A percentile compares a stretch with the other conserved stretches of the same genome.
phyloP scores from a whole-genome alignment of 37 sponge, comb jelly and placozoan genomes.

The Axinella damicornis region DNA sequence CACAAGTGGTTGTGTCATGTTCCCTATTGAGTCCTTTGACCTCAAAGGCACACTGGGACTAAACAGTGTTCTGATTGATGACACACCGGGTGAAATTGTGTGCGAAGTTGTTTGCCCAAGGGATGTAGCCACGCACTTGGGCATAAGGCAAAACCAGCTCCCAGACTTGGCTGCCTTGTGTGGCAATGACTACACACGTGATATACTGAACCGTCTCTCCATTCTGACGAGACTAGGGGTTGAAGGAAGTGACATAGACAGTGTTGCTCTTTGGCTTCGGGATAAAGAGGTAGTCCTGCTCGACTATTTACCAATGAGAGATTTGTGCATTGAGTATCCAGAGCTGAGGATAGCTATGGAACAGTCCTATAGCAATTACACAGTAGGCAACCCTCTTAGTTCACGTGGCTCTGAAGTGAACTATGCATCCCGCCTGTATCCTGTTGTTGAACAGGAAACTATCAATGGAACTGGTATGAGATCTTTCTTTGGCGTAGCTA shows the following conservation, averaged over 20 bases:
- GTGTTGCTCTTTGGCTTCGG: slow-evolving; percentile 36
- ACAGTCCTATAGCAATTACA: background rate
- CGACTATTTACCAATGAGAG: background rate
- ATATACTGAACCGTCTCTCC: slow-evolving; percentile 8
- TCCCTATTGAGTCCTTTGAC: slow-evolving; percentile 49
- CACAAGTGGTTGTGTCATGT: slow-evolving; percentile 8
- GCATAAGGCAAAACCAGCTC: slow-evolving; percentile 19
- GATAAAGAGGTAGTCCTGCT: background rate
- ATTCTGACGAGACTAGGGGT: slow-evolving; percentile 6
- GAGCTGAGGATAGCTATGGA: background rate
- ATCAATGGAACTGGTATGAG: too few relatives aligned
- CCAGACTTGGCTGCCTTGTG: slow-evolving; percentile 60
- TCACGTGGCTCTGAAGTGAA: too few relatives aligned
- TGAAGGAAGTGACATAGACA: background rate
- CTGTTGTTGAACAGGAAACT: background rate
- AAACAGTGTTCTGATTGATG: slow-evolving; percentile 1
- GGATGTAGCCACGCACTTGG: slow-evolving; percentile 29
- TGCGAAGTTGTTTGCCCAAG: slow-evolving; percentile 15
- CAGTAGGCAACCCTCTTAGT: too few relatives aligned
- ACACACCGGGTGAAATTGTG: background rate
- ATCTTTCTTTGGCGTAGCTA: too few relatives aligned
- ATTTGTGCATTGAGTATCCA: background rate
- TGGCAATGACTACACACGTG: slow-evolving; percentile 58
- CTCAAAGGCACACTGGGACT: background rate
- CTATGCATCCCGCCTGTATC: too few relatives aligned